Evolutionary conservation across 2,113 vertebrate species (phyloP).

Genomic region (Podilymbus podiceps): DNA sequence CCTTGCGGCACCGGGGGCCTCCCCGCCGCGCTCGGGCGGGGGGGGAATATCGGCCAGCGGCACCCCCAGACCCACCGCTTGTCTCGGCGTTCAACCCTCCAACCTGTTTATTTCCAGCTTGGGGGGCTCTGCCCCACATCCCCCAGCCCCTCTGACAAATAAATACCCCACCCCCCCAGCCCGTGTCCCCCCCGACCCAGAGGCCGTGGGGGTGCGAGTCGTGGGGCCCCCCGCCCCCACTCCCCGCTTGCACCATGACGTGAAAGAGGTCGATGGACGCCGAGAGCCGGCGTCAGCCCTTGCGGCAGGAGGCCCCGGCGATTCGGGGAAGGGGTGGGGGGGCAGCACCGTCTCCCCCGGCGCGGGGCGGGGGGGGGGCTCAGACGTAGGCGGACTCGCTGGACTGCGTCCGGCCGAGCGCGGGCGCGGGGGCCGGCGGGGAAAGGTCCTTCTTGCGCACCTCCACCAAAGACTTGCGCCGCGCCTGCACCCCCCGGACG

Average conservation of each 20-base stretch:
- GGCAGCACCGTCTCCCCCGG: not conserved
- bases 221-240: not conserved
- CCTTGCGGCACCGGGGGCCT: too few relatives aligned
- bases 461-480: constrained; percentile 82
- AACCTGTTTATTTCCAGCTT: not conserved
- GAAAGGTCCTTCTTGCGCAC: constrained; percentile 80
- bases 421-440: constrained; percentile 74
- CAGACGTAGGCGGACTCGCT: constrained; percentile 85
- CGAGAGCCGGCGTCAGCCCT: not conserved
- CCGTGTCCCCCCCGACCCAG: too few relatives aligned
- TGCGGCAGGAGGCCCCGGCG: not conserved
- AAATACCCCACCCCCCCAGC: not conserved
- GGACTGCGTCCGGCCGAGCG: constrained; percentile 84
- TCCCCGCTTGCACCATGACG: not conserved
- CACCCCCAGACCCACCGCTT: not conserved
- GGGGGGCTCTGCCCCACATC: not conserved
- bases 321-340: not conserved
- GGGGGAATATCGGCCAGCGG: too few relatives aligned
- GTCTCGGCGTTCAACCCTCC: not conserved
- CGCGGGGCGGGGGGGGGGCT: not conserved
- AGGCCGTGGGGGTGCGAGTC: not conserved
- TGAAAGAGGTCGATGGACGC: not conserved
- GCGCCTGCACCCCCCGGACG: constrained; percentile 81
- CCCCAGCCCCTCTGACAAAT: not conserved
- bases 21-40: not conserved